Percentiles rank a stretch among this genome's conserved stretches.
These are phyloP conservation scores for Brassicogethes aeneus DNA, from an alignment of 2,888 invertebrate genomes.

Conservation along the genomic window DNA sequence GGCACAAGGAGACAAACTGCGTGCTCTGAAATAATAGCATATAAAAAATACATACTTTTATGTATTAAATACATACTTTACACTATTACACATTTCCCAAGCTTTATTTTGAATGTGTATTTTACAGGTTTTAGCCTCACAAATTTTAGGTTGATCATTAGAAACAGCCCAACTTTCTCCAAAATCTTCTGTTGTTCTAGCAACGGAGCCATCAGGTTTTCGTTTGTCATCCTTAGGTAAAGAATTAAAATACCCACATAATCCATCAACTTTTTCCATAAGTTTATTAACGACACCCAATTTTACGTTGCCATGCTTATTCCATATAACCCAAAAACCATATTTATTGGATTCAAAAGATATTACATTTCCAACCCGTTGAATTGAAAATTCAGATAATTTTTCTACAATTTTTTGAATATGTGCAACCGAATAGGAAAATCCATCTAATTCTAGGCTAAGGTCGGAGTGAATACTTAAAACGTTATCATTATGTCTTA, in stretches of 20 bases:
- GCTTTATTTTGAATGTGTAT: conserved; percentile 53
- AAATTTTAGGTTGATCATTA: conserved; percentile 41
- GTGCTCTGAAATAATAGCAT: conserved; percentile 41
- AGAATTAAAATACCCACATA: conserved; percentile 72
- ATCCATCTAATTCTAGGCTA: conserved; percentile 59
- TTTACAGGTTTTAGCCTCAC: conserved; percentile 55
- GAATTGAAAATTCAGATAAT: conserved; percentile 56
- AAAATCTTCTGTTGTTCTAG: conserved; percentile 58
- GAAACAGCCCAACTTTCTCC: conserved; percentile 67
- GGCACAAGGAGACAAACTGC: conserved; percentile 56
- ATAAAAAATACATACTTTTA: background rate
- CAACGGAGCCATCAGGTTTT: conserved; percentile 55
- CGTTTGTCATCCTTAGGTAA: conserved; percentile 58
- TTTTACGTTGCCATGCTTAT: conserved; percentile 51
- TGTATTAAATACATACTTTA: conserved; percentile 31
- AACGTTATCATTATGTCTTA: conserved; percentile 51
- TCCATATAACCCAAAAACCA: conserved; percentile 67
- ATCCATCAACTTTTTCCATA: conserved; percentile 59
- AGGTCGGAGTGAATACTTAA: conserved; percentile 54
- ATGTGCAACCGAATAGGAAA: conserved; percentile 51
- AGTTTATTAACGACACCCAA: conserved; percentile 60
- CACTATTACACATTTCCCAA: conserved; percentile 57
- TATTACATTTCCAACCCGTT: conserved; percentile 59
- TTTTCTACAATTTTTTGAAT: conserved; percentile 52
- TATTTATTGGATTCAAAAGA: conserved; percentile 60